These are phyloP conservation scores for Eretmochelys imbricata DNA, from an alignment of 2,113 vertebrate genomes.

Conservation along the genomic window DNA sequence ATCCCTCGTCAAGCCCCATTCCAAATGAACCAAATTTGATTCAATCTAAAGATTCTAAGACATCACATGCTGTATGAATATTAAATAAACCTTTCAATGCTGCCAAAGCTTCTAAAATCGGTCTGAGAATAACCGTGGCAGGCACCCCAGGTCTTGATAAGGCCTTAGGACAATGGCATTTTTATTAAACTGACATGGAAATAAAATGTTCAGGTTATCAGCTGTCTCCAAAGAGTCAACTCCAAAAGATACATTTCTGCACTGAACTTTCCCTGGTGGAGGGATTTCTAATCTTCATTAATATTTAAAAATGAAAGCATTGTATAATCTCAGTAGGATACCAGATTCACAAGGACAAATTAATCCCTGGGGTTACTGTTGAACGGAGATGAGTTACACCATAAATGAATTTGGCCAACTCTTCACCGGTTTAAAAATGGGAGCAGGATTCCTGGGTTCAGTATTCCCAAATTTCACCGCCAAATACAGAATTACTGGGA, in stretches of 20 bases:
- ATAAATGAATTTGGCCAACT: accelerated
- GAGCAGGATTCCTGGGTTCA: accelerated
- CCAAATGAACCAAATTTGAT: not conserved
- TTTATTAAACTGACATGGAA: not conserved
- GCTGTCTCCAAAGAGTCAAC: not conserved
- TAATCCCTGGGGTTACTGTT: not conserved
- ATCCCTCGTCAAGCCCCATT: accelerated
- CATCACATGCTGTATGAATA: not conserved
- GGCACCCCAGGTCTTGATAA: not conserved
- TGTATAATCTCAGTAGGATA: not conserved
- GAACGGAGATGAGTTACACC: not conserved
- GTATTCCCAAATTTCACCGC: accelerated
- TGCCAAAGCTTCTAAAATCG: not conserved
- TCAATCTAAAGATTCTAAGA: not conserved
- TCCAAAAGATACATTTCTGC: not conserved
- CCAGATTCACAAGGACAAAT: not conserved
- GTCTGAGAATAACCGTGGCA: not conserved
- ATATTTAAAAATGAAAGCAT: constrained; percentile 45
- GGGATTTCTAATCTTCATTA: constrained; percentile 22
- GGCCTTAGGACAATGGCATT: not conserved
- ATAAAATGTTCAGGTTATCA: not conserved
- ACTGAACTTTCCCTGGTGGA: not conserved
- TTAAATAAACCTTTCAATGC: not conserved
- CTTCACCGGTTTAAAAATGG: not conserved
- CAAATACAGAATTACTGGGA: accelerated